These are phyloP conservation scores for Gobio occitaniae DNA, from an alignment of 2,797 vertebrate genomes.

Conservation along the genomic window DNA sequence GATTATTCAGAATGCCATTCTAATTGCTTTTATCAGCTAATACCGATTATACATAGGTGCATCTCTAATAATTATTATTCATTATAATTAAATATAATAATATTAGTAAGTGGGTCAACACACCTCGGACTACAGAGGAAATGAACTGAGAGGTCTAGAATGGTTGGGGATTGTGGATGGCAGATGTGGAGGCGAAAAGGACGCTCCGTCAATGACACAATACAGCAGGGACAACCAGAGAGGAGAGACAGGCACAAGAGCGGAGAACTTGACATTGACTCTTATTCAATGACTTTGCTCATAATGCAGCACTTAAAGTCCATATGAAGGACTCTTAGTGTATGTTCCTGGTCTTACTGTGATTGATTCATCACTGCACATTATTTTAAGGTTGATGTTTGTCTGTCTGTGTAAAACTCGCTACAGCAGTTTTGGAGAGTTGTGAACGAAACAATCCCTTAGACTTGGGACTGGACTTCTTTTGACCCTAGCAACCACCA, in stretches of 20 bases:
- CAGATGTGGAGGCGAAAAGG: constrained; percentile 6
- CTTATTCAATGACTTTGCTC: not conserved
- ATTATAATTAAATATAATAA: not conserved
- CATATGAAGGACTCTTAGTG: not conserved
- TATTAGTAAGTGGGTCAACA: not conserved
- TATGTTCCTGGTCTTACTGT: not conserved
- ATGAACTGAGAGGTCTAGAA: not conserved
- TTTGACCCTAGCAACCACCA: not conserved
- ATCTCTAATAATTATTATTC: too few species aligned
- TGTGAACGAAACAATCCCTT: not conserved
- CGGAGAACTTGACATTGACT: not conserved
- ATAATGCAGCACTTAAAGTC: not conserved
- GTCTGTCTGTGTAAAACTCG: not conserved
- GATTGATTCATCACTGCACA: not conserved
- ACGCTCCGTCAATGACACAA: constrained; percentile 4
- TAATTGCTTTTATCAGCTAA: too few species aligned
- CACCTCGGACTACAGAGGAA: not conserved
- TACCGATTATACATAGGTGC: too few species aligned
- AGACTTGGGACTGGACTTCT: not conserved
- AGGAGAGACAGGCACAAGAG: not conserved
- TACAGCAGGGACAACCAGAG: not conserved
- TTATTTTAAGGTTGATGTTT: not conserved
- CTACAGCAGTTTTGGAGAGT: not conserved
- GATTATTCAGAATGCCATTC: too few species aligned
- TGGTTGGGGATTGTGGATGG: not conserved